Base-by-base conservation (phyloP, 2,113 vertebrate genomes). In the Myotis davidii region DNA sequence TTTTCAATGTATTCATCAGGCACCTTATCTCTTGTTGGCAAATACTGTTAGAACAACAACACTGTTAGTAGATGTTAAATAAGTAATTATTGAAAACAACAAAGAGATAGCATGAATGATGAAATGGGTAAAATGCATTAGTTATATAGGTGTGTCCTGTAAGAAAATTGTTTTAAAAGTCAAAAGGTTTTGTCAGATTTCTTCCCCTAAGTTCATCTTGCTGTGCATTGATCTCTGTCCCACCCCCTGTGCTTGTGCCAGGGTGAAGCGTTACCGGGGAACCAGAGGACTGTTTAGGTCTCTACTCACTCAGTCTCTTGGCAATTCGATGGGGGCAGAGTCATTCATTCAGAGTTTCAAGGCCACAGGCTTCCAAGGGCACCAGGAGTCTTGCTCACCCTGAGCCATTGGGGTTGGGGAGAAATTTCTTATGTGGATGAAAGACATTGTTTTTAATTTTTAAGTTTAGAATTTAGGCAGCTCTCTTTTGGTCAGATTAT, bases 151-250 rank as follows among this genome's bases (percentile, higher is more conserved):
- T 37, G 17, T 56, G 14, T 84, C 23, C 4, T 39, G 2, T 70
- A 56, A 67, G 69, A 76, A 50, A 79, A 76, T 73, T 42, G 23
- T 48, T 82, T 67, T 77, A 48, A 78, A 92, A 74, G 27, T 39
- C 69, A 61, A 85, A 42, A 16, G 13, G 61, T 45, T 83, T 94
- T 50, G 69, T 70, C 14, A 48, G 5, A 37, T 65, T 76, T 54
- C 48, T 56, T 52, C 37, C 37, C 17, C 6, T 42, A 25, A 6
- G 16, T 34, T 5, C 9, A 1, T 45, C 20, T 6, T 10, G 67
- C 5, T 0, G 0, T 13, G 34, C 7, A 1, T 16, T 11, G 52
- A 1, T 21, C 64, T 8, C 6, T 5, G 32, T 3, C n/a, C 23
- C 5, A 20, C 20, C 1, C 12, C 17, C 32, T 45, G 7, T 54